phyloP scores from a whole-genome alignment of 2,888 invertebrate genomes.

The Polymixis lichenea region DNA sequence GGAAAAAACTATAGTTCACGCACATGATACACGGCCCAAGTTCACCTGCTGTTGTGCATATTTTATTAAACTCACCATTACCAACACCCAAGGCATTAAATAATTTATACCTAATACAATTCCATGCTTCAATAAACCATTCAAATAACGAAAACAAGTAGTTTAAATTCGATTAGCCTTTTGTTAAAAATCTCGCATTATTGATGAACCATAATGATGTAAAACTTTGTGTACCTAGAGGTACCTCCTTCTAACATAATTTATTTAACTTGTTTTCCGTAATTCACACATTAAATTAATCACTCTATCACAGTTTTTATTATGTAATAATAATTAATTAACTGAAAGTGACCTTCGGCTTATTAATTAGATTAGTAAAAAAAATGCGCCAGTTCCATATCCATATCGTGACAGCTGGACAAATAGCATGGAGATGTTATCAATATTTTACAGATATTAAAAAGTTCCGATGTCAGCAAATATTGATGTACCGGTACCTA shows the following conservation, averaged over 20 bases:
- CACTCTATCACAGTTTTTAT: neutral
- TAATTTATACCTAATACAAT: neutral
- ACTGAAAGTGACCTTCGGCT: neutral
- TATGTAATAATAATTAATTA: neutral
- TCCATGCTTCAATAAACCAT: neutral
- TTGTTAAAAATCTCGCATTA: slow-evolving; percentile 6
- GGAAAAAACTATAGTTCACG: neutral
- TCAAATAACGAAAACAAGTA: neutral
- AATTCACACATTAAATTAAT: neutral
- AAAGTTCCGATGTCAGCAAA: slow-evolving; percentile 6
- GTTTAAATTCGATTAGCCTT: neutral
- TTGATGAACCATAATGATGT: neutral
- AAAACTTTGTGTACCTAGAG: slow-evolving; percentile 1
- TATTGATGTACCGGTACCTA: neutral
- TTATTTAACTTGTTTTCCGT: neutral
- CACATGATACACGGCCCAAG: neutral
- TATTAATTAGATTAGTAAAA: slow-evolving; percentile 18
- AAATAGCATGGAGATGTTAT: neutral
- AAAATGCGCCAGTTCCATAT: neutral
- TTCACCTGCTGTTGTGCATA: too few species aligned
- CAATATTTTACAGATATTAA: slow-evolving; percentile 13
- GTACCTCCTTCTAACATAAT: neutral
- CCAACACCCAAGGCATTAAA: neutral
- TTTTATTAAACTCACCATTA: neutral
- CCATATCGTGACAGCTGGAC: slow-evolving; percentile 4